A percentile compares a stretch with the other conserved stretches of the same genome.
Conservation (phyloP, 2,797 vertebrate species). For the Clarias fuscus region DNA sequence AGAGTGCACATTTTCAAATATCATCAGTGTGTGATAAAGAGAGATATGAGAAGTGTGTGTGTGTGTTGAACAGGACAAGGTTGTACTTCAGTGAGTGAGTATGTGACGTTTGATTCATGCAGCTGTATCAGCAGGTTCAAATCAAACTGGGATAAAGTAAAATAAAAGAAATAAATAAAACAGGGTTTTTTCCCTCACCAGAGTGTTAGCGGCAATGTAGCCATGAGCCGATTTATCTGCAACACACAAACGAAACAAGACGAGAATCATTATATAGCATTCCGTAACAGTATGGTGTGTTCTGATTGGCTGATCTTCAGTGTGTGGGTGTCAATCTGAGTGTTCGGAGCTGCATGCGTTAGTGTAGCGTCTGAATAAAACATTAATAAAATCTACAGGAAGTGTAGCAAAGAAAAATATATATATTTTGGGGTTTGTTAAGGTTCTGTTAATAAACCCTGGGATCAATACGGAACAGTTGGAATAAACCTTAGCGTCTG, state of each 20-base stretch:
- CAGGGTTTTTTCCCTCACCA: not conserved
- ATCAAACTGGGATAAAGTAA: conserved; percentile 59
- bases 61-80: not conserved
- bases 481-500: not conserved
- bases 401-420: not conserved
- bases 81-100: not conserved
- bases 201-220: conserved; percentile 21
- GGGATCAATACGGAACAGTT: not conserved
- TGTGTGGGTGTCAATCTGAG: not conserved
- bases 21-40: too few species aligned
- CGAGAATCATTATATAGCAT: not conserved
- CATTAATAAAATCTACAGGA: not conserved
- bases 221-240: conserved; percentile 31
- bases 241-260: not conserved
- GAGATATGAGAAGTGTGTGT: too few species aligned
- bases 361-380: not conserved
- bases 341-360: not conserved
- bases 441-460: too few species aligned
- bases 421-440: too few species aligned
- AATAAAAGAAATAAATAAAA: conserved; percentile 23
- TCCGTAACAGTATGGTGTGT: not conserved
- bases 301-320: not conserved
- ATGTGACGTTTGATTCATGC: conserved; percentile 34
- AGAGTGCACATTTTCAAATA: too few species aligned
- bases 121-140: conserved; percentile 32